Evolutionary conservation across 2,113 vertebrate species (phyloP).

Genomic region (Cephalophus harveyi): DNA sequence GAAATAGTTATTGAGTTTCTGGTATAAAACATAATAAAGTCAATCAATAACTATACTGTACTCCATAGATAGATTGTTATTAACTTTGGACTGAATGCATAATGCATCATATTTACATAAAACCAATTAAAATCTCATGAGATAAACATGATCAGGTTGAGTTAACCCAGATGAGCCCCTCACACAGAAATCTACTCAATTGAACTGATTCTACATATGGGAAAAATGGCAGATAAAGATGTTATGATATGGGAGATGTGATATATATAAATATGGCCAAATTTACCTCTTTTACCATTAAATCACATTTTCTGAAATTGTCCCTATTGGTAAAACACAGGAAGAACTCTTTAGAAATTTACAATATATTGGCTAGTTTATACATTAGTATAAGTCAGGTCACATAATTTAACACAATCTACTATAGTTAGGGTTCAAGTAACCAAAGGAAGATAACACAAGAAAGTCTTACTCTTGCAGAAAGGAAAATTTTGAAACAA

Average conservation of each 20-base stretch:
- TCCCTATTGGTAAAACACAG: neutral
- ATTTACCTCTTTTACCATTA: neutral
- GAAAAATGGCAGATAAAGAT: neutral
- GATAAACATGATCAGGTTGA: slow-evolving; percentile 54
- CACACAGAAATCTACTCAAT: neutral
- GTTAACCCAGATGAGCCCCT: slow-evolving; percentile 45
- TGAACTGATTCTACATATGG: slow-evolving; percentile 7
- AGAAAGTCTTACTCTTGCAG: neutral
- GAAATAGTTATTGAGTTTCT: neutral
- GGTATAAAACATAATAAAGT: slow-evolving; percentile 9
- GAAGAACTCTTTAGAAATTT: neutral
- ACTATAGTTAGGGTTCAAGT: neutral
- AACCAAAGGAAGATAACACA: neutral
- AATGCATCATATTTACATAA: slow-evolving; percentile 35
- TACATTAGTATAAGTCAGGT: neutral
- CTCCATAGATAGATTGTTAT: neutral
- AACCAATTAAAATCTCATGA: slow-evolving; percentile 62
- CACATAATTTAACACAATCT: neutral
- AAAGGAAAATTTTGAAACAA: neutral
- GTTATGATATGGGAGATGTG: neutral
- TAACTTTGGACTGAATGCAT: slow-evolving; percentile 40
- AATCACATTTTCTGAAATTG: neutral
- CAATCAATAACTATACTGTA: neutral
- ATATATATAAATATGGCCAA: neutral
- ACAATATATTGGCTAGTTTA: neutral